A percentile compares a stretch with the other conserved stretches of the same genome.
These are phyloP conservation scores for Capitella teleta DNA, from an alignment of 1,140 invertebrate genomes.

Conservation along the genomic window DNA sequence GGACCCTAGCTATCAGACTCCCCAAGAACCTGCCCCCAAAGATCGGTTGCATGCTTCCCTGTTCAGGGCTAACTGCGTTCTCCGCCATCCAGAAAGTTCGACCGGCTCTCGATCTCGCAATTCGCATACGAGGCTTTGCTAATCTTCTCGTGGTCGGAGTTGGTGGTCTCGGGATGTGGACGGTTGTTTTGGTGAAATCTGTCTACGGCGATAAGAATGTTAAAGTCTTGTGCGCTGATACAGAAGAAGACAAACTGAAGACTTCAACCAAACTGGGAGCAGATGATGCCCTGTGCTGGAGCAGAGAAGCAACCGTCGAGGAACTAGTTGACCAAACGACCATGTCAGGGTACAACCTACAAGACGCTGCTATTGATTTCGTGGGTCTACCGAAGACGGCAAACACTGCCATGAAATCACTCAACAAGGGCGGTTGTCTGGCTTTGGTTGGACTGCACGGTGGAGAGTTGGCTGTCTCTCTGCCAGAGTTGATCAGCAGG, in stretches of 20 bases:
- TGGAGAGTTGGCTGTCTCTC: conserved; percentile 1
- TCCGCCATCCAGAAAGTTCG: background rate
- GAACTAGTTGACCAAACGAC: conserved; percentile 5
- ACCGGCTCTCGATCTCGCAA: conserved; percentile 8
- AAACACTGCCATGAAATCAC: background rate
- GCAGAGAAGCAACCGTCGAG: background rate
- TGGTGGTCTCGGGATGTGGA: conserved; percentile 7
- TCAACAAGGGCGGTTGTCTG: conserved; percentile 8
- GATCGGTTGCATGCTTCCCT: conserved; percentile 10
- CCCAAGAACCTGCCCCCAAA: conserved; percentile 6
- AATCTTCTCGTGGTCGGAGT: conserved; percentile 8
- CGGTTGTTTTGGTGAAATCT: conserved; percentile 4
- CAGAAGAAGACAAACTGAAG: background rate
- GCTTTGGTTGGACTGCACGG: background rate
- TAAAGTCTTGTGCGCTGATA: conserved; percentile 10
- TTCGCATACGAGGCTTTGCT: conserved; percentile 4
- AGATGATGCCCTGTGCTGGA: conserved; percentile 8
- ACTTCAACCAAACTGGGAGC: conserved; percentile 4
- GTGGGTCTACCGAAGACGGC: conserved; percentile 4
- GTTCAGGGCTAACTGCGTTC: conserved; percentile 6
- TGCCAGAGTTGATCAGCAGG: background rate
- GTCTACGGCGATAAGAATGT: conserved; percentile 14
- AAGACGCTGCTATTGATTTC: conserved; percentile 11
- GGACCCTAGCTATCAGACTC: background rate
- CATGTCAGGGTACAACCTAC: conserved; percentile 13